These are phyloP conservation scores for Leptarthrus brevirostris DNA, from an alignment of 2,888 invertebrate species.

Conservation along the genomic window DNA sequence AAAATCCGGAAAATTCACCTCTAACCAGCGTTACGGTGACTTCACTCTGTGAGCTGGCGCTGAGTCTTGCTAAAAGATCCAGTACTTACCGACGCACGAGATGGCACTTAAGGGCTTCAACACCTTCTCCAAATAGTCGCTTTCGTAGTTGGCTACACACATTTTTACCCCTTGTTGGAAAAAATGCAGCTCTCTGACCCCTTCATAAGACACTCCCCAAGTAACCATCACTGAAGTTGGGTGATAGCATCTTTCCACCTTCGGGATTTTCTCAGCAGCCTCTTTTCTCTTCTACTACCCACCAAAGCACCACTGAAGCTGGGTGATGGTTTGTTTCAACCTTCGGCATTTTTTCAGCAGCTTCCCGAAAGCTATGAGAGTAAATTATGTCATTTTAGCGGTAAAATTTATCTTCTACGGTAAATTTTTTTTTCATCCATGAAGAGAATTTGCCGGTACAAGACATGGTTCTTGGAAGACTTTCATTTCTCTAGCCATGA, in stretches of 20 bases:
- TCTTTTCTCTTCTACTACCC: too few relatives aligned
- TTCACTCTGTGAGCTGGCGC: background rate
- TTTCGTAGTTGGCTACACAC: slow-evolving; percentile 53
- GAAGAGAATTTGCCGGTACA: too few relatives aligned
- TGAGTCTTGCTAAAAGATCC: background rate
- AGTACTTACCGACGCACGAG: too few relatives aligned
- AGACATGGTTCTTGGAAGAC: too few relatives aligned
- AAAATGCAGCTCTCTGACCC: slow-evolving; percentile 55
- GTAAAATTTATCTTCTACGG: slow-evolving; percentile 54
- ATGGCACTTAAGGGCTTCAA: too few relatives aligned
- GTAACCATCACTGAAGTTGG: too few relatives aligned
- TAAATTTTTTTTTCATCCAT: background rate
- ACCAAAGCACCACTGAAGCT: too few relatives aligned
- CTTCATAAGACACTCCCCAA: background rate
- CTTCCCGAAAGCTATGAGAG: slow-evolving; percentile 41
- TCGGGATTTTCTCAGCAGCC: too few relatives aligned
- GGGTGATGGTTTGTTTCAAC: too few relatives aligned
- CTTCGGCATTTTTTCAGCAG: too few relatives aligned
- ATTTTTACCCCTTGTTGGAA: slow-evolving; percentile 55
- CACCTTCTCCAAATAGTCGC: slow-evolving; percentile 21
- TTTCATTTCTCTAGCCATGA: too few relatives aligned
- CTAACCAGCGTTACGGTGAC: background rate
- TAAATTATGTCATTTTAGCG: slow-evolving; percentile 55
- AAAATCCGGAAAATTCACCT: background rate
- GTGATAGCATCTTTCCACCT: too few relatives aligned